Evolutionary conservation across 2,888 invertebrate genomes (phyloP), one percentile per base, ranked within the genome.

Genomic region (Drosophila nigricruria): DNA sequence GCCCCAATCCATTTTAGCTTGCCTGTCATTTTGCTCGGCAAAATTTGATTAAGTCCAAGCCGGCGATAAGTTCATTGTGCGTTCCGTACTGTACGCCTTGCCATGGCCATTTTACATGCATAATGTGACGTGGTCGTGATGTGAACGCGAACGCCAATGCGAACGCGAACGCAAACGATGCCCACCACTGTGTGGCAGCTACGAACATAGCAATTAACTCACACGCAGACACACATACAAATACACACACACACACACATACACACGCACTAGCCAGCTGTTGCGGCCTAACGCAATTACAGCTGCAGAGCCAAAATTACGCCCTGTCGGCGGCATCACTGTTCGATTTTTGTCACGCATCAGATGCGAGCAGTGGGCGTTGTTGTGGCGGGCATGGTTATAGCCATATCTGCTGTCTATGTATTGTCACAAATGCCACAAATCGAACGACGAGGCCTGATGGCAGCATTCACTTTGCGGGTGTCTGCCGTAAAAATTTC

Each of bases 21-120:
- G 38, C 25, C 60, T 59, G 66, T 62, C 71, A 73, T 70, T 88
- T 79, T 67, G 53, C 63, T 65, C 70, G 62, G 40, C 73, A 45
- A 79, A 90, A 86, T 89, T 90, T 87, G 89, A 86, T 86, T 87
- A 90, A 89, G 86, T 87, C 66, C 84, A 54, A 70, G 70, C 56
- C 52, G 73, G 68, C 71, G 73, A 90, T 66, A 87, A 89, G 90
- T 86, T 90, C 79, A 90, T 90, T 90, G 78, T 60, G 68, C 57
- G 45, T 45, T 23, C 67, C 54, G 70, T 70, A 56, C 57, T 67
- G 47, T 73, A 53, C 67, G 60, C 43, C 66, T 61, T 53, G 53
- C 66, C 62, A 52, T 36, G 45, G 45, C 61, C 63, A 60, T 73
- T 84, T 77, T 77, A 66, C 87, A 76, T 77, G 74, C 75, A 77